A percentile compares a stretch with the other conserved stretches of the same genome.
Conservation (phyloP, 2,113 vertebrate genomes). For the Rhea americana region DNA sequence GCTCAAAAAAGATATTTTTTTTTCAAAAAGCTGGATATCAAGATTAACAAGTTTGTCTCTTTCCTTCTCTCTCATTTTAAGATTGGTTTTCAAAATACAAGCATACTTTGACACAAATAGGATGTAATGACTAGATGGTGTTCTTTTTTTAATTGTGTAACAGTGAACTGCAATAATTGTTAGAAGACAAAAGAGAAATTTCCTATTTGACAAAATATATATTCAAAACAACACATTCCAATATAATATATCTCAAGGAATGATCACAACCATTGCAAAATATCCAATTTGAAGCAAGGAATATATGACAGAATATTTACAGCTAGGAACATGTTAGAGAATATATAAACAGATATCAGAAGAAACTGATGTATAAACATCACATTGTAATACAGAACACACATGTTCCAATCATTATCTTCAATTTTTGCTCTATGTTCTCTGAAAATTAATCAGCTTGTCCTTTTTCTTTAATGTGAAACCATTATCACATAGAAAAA, state of each 20-base stretch:
- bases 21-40: background rate
- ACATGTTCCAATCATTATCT: background rate
- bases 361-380: background rate
- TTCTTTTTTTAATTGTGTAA: background rate
- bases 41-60: background rate
- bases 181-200: background rate
- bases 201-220: background rate
- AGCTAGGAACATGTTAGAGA: background rate
- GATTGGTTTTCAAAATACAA: background rate
- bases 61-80: background rate
- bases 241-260: background rate
- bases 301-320: background rate
- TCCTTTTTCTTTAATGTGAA: background rate
- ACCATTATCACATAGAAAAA: background rate
- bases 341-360: background rate
- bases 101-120: background rate
- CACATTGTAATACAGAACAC: background rate
- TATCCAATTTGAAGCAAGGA: background rate
- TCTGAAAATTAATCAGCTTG: background rate
- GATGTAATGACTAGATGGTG: background rate
- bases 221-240: background rate
- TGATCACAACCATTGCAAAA: background rate
- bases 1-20: background rate
- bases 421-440: background rate
- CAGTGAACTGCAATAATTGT: background rate